Evolutionary conservation across 2,888 invertebrate genomes (phyloP), one percentile per base, ranked within the genome.

Genomic region (Brenthis ino): DNA sequence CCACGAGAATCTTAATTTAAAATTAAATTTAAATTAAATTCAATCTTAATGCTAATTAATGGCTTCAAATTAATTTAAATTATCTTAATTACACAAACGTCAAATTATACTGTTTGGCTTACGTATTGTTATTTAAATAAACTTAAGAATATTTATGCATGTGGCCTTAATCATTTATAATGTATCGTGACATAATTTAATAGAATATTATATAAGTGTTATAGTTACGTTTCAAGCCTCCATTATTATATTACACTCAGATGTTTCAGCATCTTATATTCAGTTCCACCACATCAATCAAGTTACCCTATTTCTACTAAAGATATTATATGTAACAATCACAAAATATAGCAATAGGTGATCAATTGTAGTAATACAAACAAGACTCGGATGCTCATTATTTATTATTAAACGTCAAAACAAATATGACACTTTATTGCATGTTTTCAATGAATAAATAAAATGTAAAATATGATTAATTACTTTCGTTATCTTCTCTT

Each of bases 251-350:
- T 65, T 65, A 51, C 4, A 28, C 20, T 63, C 28, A 56, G 37
- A 65, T 65, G 37, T 65, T 61, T 65, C 47, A 61, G 60, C 65
- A 60, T 64, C 55, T 28, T 43, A 58, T 63, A 57, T 63, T 67
- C 65, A 65, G 68, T 72, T 73, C 65, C 68, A 70, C 65, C 66
- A 56, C 73, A 73, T 73, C 73, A 72, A 73, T 72, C 72, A 72
- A 70, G 67, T 72, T 70, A 70, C 70, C 70, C 72, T 57, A 60
- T 60, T 66, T 61, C 57, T 33, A 65, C 65, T 63, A 65, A 55
- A 55, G 72, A 72, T 69, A 55, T 55, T 69, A 69, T 69, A 61
- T 68, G 51, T 56, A 61, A 72, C 67, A 69, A 70, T 69, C 69
- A 65, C 65, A 57, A 60, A 70, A 72, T 68, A 55, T 68, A 63